phyloP scores from a whole-genome alignment of 1,140 invertebrate genomes.

The Conus betulinus region DNA sequence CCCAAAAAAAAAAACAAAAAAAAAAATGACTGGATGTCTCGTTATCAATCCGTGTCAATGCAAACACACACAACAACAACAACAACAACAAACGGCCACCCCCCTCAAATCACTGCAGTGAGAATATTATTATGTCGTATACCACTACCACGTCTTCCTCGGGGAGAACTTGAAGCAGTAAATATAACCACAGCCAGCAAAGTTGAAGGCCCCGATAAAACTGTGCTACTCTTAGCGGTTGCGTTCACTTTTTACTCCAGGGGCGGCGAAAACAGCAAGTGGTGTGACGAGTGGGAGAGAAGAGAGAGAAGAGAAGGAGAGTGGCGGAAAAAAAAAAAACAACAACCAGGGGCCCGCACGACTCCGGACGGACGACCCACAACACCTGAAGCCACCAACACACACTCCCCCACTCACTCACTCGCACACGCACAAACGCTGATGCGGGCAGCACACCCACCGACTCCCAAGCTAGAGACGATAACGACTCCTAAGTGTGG shows the following conservation, averaged over 20 bases:
- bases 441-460: no score
- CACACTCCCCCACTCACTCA: neutral
- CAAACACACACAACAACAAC: neutral
- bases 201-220: neutral
- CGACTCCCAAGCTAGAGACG: no score
- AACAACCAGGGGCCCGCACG: neutral
- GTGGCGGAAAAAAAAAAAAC: no score
- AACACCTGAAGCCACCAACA: neutral
- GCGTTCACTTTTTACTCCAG: neutral
- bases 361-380: neutral
- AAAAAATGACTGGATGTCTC: neutral
- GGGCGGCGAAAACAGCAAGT: constrained; percentile 11
- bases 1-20: neutral
- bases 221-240: neutral
- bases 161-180: no score
- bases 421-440: neutral
- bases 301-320: neutral
- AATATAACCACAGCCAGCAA: neutral
- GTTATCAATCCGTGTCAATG: neutral
- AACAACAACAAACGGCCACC: neutral
- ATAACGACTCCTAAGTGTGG: no score
- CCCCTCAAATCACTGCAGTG: neutral
- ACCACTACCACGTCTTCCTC: neutral
- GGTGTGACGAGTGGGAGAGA: neutral
- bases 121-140: neutral